These are phyloP conservation scores for Aleadryas rufinucha DNA, from an alignment of 2,113 vertebrate species.

Conservation along the genomic window DNA sequence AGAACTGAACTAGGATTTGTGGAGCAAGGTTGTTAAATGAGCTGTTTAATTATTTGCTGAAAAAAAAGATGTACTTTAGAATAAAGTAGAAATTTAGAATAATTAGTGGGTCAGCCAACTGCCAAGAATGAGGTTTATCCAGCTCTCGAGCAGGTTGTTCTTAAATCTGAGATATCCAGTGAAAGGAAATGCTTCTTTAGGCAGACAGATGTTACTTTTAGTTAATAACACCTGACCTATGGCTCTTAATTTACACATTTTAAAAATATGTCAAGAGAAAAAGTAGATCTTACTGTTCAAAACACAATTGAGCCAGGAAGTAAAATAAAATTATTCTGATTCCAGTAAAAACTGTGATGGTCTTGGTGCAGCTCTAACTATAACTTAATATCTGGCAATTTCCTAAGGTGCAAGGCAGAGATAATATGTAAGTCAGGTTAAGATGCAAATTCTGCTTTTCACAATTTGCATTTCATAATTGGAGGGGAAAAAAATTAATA, in stretches of 20 bases:
- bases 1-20: neutral
- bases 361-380: neutral
- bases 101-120: neutral
- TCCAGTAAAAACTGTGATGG: neutral
- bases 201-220: neutral
- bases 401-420: slow-evolving; percentile 41
- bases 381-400: neutral
- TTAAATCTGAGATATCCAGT: neutral
- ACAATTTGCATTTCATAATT: slow-evolving; percentile 39
- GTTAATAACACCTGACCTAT: neutral
- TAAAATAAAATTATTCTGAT: neutral
- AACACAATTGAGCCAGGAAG: neutral
- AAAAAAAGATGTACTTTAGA: neutral
- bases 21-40: neutral
- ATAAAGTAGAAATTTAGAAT: neutral
- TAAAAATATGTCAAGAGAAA: neutral
- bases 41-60: neutral
- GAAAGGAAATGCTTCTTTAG: neutral
- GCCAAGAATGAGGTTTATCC: neutral
- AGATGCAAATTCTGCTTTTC: slow-evolving; percentile 42
- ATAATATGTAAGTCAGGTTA: slow-evolving; percentile 21
- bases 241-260: neutral
- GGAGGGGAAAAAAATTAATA: slow-evolving; percentile 11
- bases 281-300: neutral
- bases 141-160: neutral